Evolutionary conservation across 1,140 invertebrate genomes (phyloP), one percentile per base, ranked within the genome.

Genomic region (Pseudomyrmex gracilis): DNA sequence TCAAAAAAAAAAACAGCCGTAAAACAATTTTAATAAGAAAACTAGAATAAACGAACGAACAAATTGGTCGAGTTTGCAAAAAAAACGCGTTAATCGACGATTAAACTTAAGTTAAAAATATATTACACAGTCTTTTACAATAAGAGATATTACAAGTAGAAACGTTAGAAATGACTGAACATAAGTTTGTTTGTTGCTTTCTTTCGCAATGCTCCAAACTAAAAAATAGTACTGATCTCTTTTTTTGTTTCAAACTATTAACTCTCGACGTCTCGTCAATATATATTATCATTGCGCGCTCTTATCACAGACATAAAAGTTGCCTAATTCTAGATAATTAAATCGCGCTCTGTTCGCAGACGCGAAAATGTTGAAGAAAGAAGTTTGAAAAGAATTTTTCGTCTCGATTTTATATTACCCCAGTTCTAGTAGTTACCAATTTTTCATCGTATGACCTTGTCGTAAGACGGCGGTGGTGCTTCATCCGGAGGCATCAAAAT

Each of bases 391-490:
- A n/a, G 10, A 76, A 12, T 12, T 43, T 4, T 17, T 2, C 7
- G 24, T 12, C 43, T 47, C 15, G 45, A 60, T 58, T 70, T 78
- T 45, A 24, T 22, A 45, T 7, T 13, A 47, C 45, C 3, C 49
- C 49, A 3, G n/a, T 34, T 5, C 5, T 7, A n/a, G n/a, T n/a
- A 9, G 9, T 45, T 12, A 20, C 4, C 43, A 53, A 70, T 80
- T 93, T 80, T 93, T 95, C 95, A 96, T 94, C 95, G 95, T 91
- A 96, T 94, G 74, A 95, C 95, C 85, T 95, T 95, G 63, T 95
- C 95, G 90, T 96, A 96, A 73, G 96, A 95, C 45, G 96, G 96
- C n/a, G 96, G 96, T 2, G 96, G 96, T 10, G 95, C 94, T 86
- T 95, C 95, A 13, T 94, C 92, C 53, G 93, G 58, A 22, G 34